Base-by-base conservation (phyloP, 2,888 invertebrate genomes). In the Exephanes ischioxanthus region DNA sequence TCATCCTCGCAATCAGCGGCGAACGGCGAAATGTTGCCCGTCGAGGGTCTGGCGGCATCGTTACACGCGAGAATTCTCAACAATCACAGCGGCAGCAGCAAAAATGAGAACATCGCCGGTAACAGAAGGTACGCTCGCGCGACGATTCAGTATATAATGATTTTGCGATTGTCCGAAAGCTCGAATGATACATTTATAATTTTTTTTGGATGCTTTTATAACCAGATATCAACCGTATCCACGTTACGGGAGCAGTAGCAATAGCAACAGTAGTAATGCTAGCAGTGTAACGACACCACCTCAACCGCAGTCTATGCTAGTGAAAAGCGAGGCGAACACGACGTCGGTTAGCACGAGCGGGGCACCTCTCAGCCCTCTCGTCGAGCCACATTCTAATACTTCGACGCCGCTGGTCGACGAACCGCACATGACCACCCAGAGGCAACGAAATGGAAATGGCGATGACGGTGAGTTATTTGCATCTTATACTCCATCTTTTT, bases 31-130 rank as follows among this genome's bases (percentile, higher is more conserved):
- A 90, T 93, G 80, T 89, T 93, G 73, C 94, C 94, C 1, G 92
- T 95, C 6, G 95, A 95, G 96, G 97, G 98, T 83, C 94, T 98
- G 84, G 98, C 98, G 33, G 98, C 97, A 73, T 97, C 97, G 79
- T 94, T 98, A 87, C 97, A 97, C 92, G 97, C 97, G 83, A 96
- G 97, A 89, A 97, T 97, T 88, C 95, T 97, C 95, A 89, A 96
- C 94, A 94, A 96, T 94, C 94, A 96, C 95, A 94, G 95, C 84
- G 88, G 77, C 26, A 90, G 86, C 58, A 88, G 89, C n/a, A 94
- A 94, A 89, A 89, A 88, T 14, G 93, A 94, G 48, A 88, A 89
- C 48, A 88, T 91, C 51, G 55, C 89, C 48, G 88, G 84, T 14
- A 89, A 61, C 85, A 91, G 92, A 89, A 92, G 92, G 92, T 92